phyloP scores from a whole-genome alignment of 2,797 vertebrate genomes.

The Megaceryle alcyon region DNA sequence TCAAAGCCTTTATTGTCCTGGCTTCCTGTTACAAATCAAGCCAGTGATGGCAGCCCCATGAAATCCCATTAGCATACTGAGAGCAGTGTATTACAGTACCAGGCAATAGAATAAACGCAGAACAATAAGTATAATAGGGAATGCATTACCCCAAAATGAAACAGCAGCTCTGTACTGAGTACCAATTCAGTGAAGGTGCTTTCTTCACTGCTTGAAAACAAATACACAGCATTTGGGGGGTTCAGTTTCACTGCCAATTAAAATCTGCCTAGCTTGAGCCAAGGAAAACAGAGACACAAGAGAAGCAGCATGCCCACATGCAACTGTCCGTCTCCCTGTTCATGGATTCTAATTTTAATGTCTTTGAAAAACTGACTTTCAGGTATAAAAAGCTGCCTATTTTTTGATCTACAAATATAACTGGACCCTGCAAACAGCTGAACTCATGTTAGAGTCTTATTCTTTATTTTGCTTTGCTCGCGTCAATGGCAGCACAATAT shows the following conservation, averaged over 20 bases:
- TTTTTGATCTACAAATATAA: not conserved
- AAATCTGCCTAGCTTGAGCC: not conserved
- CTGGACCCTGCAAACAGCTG: not conserved
- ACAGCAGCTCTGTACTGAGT: constrained; percentile 34
- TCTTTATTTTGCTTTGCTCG: not conserved
- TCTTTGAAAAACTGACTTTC: not conserved
- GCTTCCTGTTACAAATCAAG: constrained; percentile 79
- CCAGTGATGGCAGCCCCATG: constrained; percentile 68
- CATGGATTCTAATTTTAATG: not conserved
- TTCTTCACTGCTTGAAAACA: constrained; percentile 13
- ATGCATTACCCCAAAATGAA: constrained; percentile 66
- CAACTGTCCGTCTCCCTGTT: not conserved
- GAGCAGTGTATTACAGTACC: constrained; percentile 78
- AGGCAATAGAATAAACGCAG: constrained; percentile 75
- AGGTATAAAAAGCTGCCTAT: not conserved
- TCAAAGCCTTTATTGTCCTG: constrained; percentile 80
- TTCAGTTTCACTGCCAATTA: not conserved
- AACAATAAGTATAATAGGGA: constrained; percentile 76
- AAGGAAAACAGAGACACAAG: not conserved
- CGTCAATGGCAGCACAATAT: not conserved
- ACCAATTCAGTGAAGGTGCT: not conserved
- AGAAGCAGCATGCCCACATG: not conserved
- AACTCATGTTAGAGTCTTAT: not conserved
- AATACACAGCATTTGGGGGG: not conserved
- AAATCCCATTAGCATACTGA: constrained; percentile 75